These are phyloP conservation scores for Butastur rufipennis DNA, from an alignment of 2,113 vertebrate genomes.

Conservation along the genomic window DNA sequence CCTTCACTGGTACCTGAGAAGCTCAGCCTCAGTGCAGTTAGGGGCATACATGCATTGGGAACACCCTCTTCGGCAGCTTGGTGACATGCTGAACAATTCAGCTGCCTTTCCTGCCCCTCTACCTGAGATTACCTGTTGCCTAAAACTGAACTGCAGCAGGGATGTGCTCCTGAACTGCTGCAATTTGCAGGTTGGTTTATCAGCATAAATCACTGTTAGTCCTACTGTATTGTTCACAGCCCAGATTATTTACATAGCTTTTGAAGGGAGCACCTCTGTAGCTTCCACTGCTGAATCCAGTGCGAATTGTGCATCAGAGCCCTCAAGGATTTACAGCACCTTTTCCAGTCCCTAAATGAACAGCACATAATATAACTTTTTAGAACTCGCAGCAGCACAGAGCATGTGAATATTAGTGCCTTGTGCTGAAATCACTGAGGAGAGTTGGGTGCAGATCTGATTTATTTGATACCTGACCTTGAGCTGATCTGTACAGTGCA, in stretches of 20 bases:
- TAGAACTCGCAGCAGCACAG: background rate
- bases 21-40: background rate
- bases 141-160: background rate
- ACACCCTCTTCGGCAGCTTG: background rate
- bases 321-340: background rate
- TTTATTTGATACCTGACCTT: background rate
- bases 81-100: background rate
- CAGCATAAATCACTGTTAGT: background rate
- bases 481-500: background rate
- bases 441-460: background rate
- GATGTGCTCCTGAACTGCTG: background rate
- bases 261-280: background rate
- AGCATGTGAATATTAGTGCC: fast-evolving
- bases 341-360: background rate
- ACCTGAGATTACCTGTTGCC: background rate
- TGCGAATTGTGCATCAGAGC: background rate
- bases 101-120: background rate
- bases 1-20: background rate
- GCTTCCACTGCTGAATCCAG: background rate
- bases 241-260: background rate
- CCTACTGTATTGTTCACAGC: background rate
- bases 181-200: background rate
- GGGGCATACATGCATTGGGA: background rate
- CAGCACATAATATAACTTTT: background rate
- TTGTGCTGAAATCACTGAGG: background rate